These are phyloP conservation scores for Thecocarcelia acutangulata DNA, from an alignment of 2,888 invertebrate genomes.

Conservation along the genomic window DNA sequence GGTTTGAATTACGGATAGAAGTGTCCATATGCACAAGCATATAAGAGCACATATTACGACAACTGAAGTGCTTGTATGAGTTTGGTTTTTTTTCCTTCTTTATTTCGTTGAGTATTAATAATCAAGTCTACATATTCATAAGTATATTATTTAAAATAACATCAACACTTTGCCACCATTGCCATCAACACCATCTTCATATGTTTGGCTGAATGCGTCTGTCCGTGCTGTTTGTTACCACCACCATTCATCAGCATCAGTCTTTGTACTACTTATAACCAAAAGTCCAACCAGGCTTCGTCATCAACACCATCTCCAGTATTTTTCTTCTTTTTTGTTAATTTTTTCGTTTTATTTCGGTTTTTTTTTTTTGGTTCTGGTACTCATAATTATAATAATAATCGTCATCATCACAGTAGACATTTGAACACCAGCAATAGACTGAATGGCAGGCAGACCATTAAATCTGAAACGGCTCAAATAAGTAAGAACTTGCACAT, in stretches of 20 bases:
- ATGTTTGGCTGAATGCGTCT: not conserved
- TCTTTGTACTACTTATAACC: slow-evolving; percentile 20
- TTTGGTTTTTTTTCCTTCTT: not conserved
- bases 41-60: slow-evolving; percentile 15
- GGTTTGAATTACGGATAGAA: slow-evolving; percentile 48
- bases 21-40: slow-evolving; percentile 24
- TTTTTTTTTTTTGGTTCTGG: slow-evolving; percentile 11
- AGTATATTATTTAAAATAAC: slow-evolving; percentile 56
- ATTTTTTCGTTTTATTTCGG: not conserved
- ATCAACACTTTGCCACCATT: slow-evolving; percentile 55
- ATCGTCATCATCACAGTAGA: slow-evolving; percentile 50
- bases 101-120: slow-evolving; percentile 29
- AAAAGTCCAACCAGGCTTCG: slow-evolving; percentile 23
- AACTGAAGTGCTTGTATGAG: slow-evolving; percentile 16
- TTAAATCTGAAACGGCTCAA: slow-evolving; percentile 40
- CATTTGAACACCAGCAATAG: slow-evolving; percentile 57
- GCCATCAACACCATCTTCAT: slow-evolving; percentile 44
- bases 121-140: slow-evolving; percentile 59
- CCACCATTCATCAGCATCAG: slow-evolving; percentile 24
- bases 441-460: slow-evolving; percentile 58
- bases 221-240: slow-evolving; percentile 7
- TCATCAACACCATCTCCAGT: slow-evolving; percentile 34
- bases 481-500: slow-evolving; percentile 13
- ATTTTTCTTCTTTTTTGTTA: not conserved
- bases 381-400: slow-evolving; percentile 51